Percentiles rank a stretch among this genome's conserved stretches.
These are phyloP conservation scores for Lithophane socia DNA, from an alignment of 2,888 invertebrate species.

Conservation along the genomic window DNA sequence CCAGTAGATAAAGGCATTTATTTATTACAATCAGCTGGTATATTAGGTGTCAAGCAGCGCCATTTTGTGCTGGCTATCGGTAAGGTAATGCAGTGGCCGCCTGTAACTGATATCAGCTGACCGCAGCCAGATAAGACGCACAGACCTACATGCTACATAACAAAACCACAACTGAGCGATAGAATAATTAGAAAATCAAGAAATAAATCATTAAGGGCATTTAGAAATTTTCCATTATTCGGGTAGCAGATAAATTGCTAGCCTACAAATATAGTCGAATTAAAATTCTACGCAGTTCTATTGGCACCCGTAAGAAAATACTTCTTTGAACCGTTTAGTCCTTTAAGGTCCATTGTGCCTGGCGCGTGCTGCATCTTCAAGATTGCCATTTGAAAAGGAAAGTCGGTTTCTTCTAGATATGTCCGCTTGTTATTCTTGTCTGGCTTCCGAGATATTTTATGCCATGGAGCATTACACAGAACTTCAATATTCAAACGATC, in stretches of 20 bases:
- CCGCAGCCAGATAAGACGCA: constrained; percentile 69
- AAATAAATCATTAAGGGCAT: constrained; percentile 24
- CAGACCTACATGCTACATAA: constrained; percentile 32
- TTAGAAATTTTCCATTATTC: constrained; percentile 46
- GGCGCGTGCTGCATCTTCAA: constrained; percentile 54
- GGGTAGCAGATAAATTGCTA: constrained; percentile 13
- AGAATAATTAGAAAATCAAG: constrained; percentile 40
- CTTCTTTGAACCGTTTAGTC: constrained; percentile 46
- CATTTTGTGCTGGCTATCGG: constrained; percentile 44
- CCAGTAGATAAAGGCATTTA: constrained; percentile 25
- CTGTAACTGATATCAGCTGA: constrained; percentile 71
- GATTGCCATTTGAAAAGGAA: constrained; percentile 57
- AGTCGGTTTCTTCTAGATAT: constrained; percentile 39
- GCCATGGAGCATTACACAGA: constrained; percentile 9
- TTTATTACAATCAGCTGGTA: constrained; percentile 50
- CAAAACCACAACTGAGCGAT: constrained; percentile 50
- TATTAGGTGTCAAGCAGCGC: constrained; percentile 39
- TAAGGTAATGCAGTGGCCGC: constrained; percentile 57
- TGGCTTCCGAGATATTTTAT: constrained; percentile 23
- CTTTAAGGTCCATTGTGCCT: constrained; percentile 46
- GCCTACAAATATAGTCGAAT: constrained; percentile 27
- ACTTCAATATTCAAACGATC: constrained; percentile 37
- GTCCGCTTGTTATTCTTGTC: constrained; percentile 38
- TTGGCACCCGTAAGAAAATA: constrained; percentile 38
- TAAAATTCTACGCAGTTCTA: constrained; percentile 40